Evolutionary conservation across 2,888 invertebrate species (phyloP), one percentile per base, ranked within the genome.

Genomic region (Ryuthela nishihirai): DNA sequence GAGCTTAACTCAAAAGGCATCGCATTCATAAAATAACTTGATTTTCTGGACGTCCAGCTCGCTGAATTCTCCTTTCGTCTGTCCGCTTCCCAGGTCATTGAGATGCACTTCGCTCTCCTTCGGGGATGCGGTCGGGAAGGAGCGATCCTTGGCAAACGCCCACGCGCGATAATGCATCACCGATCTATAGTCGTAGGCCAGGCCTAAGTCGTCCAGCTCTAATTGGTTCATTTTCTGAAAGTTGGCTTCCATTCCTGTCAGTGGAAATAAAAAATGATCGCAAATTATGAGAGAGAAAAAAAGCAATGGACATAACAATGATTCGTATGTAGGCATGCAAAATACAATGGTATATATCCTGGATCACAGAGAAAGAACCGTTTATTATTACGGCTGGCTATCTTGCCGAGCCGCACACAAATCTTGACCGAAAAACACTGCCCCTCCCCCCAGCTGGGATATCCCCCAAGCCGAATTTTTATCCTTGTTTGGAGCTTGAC

Each of bases 11-110:
- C n/a, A n/a, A n/a, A n/a, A n/a, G n/a, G n/a, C n/a, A n/a, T n/a
- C n/a, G 15, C 60, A 60, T 43, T 60, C 54, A 24, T 60, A 60
- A 42, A 54, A 60, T 21, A 42, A 46, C 6, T 41, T 60, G 17
- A 60, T 54, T 46, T 60, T 60, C 17, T 53, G 32, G 15, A 50
- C n/a, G 41, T 60, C 60, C 20, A 50, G 10, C 2, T 49, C 54
- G 4, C 54, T 38, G 12, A 60, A 54, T n/a, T 17, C 40, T 18
- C 41, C 60, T 15, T 39, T 12, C 6, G 3, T 18, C 26, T 50
- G 49, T 21, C 54, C 60, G 2, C 25, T 15, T 6, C 60, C 60
- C 7, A 60, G 29, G 2, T 46, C 39, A 2, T 36, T 17, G 7
- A 54, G 17, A 1, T 45, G 17, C 2, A 49, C 34, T 3, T 35